Percentiles rank a stretch among this genome's conserved stretches.
These are phyloP conservation scores for Campoplex nolae DNA, from an alignment of 2,888 invertebrate species.

Conservation along the genomic window DNA sequence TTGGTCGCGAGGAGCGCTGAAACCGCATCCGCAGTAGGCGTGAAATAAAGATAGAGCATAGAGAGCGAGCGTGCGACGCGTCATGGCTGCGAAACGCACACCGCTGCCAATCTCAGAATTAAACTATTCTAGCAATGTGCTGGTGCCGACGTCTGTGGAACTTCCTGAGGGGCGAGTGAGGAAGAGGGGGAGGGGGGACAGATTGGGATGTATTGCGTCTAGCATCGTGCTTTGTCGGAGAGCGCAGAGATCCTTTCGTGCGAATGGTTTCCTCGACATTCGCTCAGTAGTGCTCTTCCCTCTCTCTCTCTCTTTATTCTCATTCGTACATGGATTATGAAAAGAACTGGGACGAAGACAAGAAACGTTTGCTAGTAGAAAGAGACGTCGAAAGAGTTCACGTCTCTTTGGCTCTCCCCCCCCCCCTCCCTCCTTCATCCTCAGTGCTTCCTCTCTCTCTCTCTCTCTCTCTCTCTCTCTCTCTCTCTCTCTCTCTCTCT, in stretches of 20 bases:
- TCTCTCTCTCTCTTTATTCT: conserved; percentile 14
- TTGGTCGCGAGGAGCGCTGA: conserved; percentile 22
- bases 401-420: conserved; percentile 4
- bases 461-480: background rate
- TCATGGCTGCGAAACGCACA: conserved; percentile 46
- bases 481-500: background rate
- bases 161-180: conserved; percentile 67
- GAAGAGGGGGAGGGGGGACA: background rate
- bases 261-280: conserved; percentile 39
- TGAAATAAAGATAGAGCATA: conserved; percentile 9
- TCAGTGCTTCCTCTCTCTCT: background rate
- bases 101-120: conserved; percentile 67
- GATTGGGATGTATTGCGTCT: conserved; percentile 43
- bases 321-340: background rate
- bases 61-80: conserved; percentile 26
- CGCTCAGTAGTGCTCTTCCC: conserved; percentile 6
- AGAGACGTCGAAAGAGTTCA: conserved; percentile 21
- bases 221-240: conserved; percentile 50
- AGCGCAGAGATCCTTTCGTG: conserved; percentile 48
- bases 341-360: conserved; percentile 36
- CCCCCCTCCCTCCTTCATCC: no score
- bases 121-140: conserved; percentile 71
- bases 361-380: conserved; percentile 36
- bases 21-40: conserved; percentile 41
- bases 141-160: conserved; percentile 69